Conservation (phyloP, 1,140 invertebrate genomes). For the Dufourea novaeangliae region DNA sequence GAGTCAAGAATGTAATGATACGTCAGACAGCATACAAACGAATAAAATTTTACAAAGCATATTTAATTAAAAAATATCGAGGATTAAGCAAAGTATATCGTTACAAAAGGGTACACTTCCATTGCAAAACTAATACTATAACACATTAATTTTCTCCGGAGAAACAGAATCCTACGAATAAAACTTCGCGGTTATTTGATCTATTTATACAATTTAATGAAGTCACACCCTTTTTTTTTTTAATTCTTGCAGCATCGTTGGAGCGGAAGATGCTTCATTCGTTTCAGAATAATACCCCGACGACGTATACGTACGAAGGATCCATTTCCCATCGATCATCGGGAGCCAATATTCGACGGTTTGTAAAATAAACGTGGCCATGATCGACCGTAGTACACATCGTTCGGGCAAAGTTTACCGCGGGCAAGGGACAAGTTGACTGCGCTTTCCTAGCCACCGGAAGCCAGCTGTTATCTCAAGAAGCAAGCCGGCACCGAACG, state of each 20-base stretch:
- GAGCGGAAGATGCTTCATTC: not conserved
- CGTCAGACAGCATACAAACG: too few relatives aligned
- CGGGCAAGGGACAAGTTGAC: slow-evolving; percentile 33
- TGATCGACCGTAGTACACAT: not conserved
- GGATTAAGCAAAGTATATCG: too few relatives aligned
- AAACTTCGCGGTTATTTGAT: too few relatives aligned
- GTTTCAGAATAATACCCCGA: not conserved
- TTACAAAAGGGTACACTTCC: too few relatives aligned
- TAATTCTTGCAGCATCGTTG: not conserved
- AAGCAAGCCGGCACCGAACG: slow-evolving; percentile 44
- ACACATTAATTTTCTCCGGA: too few relatives aligned
- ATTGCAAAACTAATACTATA: too few relatives aligned
- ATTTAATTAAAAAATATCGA: too few relatives aligned
- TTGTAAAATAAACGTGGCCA: slow-evolving; percentile 7
- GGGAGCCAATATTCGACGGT: not conserved
- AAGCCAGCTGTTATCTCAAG: slow-evolving; percentile 55
- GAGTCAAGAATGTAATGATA: too few relatives aligned
- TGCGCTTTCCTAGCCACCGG: slow-evolving; percentile 46
- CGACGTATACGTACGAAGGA: not conserved
- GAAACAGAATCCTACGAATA: too few relatives aligned
- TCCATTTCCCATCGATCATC: not conserved
- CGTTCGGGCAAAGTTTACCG: slow-evolving; percentile 24
- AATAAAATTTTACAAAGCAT: too few relatives aligned
- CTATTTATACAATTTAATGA: too few relatives aligned
- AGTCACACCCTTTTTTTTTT: not conserved